A percentile compares a stretch with the other conserved stretches of the same genome.
phyloP scores from a whole-genome alignment of 2,888 invertebrate species.

The Sylvicola fuscatus region DNA sequence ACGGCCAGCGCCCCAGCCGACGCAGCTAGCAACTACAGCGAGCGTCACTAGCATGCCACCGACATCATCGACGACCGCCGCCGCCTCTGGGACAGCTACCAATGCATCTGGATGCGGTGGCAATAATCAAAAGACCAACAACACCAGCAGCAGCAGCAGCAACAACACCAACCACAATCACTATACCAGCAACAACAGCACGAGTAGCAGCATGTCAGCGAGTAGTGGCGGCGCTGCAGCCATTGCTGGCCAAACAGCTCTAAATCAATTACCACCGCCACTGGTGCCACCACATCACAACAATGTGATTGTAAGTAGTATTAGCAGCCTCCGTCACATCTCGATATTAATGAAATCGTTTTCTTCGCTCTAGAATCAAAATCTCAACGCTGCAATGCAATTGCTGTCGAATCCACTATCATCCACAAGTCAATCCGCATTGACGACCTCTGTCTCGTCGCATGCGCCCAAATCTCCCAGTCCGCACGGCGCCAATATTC shows the following conservation, averaged over 20 bases:
- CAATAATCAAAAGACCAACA: no score
- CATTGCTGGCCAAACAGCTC: neutral
- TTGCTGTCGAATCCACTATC: constrained; percentile 25
- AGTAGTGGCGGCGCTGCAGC: no score
- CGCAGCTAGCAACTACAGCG: constrained; percentile 17
- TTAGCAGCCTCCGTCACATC: no score
- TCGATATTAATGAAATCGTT: neutral
- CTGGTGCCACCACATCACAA: constrained; percentile 3
- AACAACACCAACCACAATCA: no score
- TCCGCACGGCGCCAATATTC: constrained; percentile 13
- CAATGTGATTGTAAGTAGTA: neutral
- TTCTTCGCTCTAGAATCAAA: constrained; percentile 16
- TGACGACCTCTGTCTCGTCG: constrained; percentile 15
- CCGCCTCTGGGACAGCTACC: no score
- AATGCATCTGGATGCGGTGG: no score
- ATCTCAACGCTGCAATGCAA: constrained; percentile 20
- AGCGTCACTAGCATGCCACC: constrained; percentile 20
- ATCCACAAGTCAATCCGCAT: neutral
- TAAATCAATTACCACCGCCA: constrained; percentile 2
- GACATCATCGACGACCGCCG: constrained; percentile 5
- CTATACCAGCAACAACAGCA: no score
- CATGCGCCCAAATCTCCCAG: constrained; percentile 25
- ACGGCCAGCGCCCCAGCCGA: constrained; percentile 25
- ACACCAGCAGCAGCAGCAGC: no score
- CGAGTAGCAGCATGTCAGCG: no score